Conservation (phyloP, 2,888 invertebrate genomes). For the Perizoma affinitatum region DNA sequence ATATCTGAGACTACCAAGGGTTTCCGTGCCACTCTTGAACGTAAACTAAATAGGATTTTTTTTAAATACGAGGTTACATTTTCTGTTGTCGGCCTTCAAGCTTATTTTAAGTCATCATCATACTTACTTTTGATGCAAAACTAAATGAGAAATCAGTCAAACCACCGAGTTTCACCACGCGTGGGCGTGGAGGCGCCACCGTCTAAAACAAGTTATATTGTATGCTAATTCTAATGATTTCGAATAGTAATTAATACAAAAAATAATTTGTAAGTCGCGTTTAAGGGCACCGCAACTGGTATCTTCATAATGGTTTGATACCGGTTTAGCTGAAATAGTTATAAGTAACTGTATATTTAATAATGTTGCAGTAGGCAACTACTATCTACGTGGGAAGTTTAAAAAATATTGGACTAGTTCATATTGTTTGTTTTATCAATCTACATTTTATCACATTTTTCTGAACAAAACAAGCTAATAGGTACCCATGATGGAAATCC, state of each 20-base stretch:
- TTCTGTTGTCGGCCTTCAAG: too few species aligned
- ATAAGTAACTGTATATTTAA: constrained; percentile 31
- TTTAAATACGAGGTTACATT: too few species aligned
- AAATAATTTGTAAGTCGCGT: constrained; percentile 63
- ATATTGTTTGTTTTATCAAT: too few species aligned
- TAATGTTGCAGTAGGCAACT: constrained; percentile 13
- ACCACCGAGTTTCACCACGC: constrained; percentile 29
- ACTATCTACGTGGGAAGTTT: too few species aligned
- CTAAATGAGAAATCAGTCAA: constrained; percentile 29
- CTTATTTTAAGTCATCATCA: background rate
- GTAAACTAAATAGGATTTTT: too few species aligned
- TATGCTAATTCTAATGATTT: constrained; percentile 73
- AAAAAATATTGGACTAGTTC: too few species aligned
- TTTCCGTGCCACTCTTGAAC: too few species aligned
- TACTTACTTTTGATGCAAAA: constrained; percentile 10
- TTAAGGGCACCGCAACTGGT: constrained; percentile 63
- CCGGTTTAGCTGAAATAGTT: constrained; percentile 42
- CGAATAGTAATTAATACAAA: constrained; percentile 75
- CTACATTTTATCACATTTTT: too few species aligned
- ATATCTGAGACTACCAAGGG: too few species aligned
- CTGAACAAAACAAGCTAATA: too few species aligned
- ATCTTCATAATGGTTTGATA: constrained; percentile 47
- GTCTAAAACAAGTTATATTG: constrained; percentile 69
- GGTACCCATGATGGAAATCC: too few species aligned
- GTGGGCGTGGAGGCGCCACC: constrained; percentile 69